Conservation (phyloP, 2,888 invertebrate species). For the Labia minor region DNA sequence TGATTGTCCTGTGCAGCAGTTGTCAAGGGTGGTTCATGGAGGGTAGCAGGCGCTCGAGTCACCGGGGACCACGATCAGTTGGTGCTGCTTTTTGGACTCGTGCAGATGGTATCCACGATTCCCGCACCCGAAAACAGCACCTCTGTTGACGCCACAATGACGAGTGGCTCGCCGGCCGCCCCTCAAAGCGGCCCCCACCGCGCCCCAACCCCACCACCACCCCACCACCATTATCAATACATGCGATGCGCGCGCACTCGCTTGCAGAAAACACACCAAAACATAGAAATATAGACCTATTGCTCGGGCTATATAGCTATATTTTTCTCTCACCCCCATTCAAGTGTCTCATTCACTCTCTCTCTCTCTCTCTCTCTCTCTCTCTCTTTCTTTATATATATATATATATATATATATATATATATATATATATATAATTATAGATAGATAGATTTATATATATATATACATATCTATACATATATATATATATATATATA, state of each 20-base stretch:
- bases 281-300: not conserved
- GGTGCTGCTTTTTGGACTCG: too few relatives aligned
- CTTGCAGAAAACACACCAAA: not conserved
- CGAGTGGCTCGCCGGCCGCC: not conserved
- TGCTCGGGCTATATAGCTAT: too few relatives aligned
- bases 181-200: not conserved
- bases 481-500: not conserved
- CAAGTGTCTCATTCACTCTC: too few relatives aligned
- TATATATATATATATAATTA: not conserved
- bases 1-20: not conserved
- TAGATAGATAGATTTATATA: too few relatives aligned
- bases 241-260: not conserved
- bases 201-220: not conserved
- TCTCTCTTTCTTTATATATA: not conserved
- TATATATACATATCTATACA: too few relatives aligned
- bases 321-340: too few relatives aligned
- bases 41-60: not conserved
- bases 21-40: not conserved
- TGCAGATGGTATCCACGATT: too few relatives aligned
- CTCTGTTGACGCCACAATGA: not conserved
- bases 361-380: too few relatives aligned
- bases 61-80: not conserved
- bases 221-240: not conserved
- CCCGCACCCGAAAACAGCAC: not conserved
- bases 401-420: not conserved